These are phyloP conservation scores for Macroglossus sobrinus DNA, from an alignment of 2,113 vertebrate species.

Conservation along the genomic window DNA sequence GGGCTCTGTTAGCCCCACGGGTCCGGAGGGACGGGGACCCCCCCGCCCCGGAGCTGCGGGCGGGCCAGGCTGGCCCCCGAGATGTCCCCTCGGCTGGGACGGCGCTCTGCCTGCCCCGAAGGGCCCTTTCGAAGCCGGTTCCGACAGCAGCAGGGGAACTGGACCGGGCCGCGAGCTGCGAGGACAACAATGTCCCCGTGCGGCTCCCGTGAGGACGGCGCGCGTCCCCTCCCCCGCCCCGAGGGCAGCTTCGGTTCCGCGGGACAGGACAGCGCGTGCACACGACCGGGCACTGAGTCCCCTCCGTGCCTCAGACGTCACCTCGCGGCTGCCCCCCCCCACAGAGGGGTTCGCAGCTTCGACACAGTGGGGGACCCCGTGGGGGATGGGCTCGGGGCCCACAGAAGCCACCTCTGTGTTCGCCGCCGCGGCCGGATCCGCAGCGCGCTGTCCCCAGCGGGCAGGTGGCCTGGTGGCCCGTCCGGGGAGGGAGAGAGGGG, in stretches of 20 bases:
- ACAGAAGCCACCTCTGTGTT: slow-evolving; percentile 82
- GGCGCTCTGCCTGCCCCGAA: slow-evolving; percentile 83
- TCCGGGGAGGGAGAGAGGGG: slow-evolving; percentile 2
- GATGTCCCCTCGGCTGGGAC: slow-evolving; percentile 74
- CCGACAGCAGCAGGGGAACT: slow-evolving; percentile 65
- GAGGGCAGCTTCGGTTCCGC: slow-evolving; percentile 76
- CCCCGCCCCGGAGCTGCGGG: slow-evolving; percentile 81
- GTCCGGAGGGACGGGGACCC: slow-evolving; percentile 79
- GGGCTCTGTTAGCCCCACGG: slow-evolving; percentile 85
- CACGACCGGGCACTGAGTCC: slow-evolving; percentile 81
- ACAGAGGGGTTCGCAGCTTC: slow-evolving; percentile 80
- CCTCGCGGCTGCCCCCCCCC: slow-evolving; percentile 76
- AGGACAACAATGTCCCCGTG: slow-evolving; percentile 83
- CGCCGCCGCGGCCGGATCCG: slow-evolving; percentile 81
- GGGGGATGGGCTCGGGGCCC: slow-evolving; percentile 73
- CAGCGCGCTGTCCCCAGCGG: slow-evolving; percentile 78
- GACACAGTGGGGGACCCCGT: slow-evolving; percentile 78
- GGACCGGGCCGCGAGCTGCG: slow-evolving; percentile 83
- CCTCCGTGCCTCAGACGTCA: slow-evolving; percentile 79
- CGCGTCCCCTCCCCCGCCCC: slow-evolving; percentile 80
- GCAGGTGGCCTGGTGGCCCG: slow-evolving; percentile 75
- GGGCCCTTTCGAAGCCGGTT: slow-evolving; percentile 83
- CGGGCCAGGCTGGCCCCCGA: slow-evolving; percentile 74
- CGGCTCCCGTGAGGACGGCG: slow-evolving; percentile 80
- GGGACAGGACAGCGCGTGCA: slow-evolving; percentile 79